A percentile compares a stretch with the other conserved stretches of the same genome.
Conservation (phyloP, 2,888 invertebrate genomes). For the Drosophila lutescens region DNA sequence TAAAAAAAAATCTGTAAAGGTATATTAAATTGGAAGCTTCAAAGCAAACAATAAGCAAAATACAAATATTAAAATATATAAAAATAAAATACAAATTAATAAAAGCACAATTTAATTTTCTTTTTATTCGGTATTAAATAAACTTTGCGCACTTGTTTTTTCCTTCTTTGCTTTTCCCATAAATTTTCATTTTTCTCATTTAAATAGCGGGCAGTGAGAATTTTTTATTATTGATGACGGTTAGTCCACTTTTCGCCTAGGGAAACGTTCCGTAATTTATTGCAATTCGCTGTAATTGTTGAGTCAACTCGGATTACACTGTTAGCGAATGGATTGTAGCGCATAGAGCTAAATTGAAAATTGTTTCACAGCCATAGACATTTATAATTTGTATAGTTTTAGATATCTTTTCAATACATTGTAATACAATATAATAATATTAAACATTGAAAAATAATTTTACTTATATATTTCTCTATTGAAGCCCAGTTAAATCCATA, state of each 20-base stretch:
- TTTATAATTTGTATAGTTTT: background rate
- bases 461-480: background rate
- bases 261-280: conserved; percentile 18
- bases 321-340: conserved; percentile 5
- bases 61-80: no score
- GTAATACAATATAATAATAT: accelerated
- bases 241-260: background rate
- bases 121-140: background rate
- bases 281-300: conserved; percentile 22
- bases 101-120: no score
- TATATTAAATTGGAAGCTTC: no score
- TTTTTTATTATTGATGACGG: conserved; percentile 14
- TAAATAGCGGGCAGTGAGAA: conserved; percentile 35
- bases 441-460: no score
- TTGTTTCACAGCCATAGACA: background rate
- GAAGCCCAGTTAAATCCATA: background rate
- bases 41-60: no score
- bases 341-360: background rate
- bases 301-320: conserved; percentile 29
- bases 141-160: background rate
- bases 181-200: conserved; percentile 41
- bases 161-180: conserved; percentile 5
- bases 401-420: no score
- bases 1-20: no score
- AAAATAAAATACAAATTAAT: no score